A percentile compares a stretch with the other conserved stretches of the same genome.
These are phyloP conservation scores for Babyrousa celebensis DNA, from an alignment of 2,797 vertebrate genomes.

Conservation along the genomic window DNA sequence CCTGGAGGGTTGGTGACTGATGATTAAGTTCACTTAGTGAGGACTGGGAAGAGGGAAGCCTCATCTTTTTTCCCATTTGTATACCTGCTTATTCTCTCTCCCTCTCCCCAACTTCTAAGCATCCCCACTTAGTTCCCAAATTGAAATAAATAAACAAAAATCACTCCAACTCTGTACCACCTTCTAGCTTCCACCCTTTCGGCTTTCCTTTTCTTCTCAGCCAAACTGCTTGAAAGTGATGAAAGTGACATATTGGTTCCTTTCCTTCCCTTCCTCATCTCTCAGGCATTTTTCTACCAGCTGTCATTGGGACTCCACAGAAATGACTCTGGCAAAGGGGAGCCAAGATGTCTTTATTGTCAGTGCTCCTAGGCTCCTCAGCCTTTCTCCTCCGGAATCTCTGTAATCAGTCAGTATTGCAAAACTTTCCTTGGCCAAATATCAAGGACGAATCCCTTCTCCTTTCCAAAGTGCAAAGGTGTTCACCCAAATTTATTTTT, in stretches of 20 bases:
- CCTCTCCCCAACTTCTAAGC: neutral
- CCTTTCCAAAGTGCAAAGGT: neutral
- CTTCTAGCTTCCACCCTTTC: neutral
- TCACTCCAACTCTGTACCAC: neutral
- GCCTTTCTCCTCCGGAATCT: neutral
- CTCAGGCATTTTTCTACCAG: neutral
- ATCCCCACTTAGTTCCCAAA: conserved; percentile 28
- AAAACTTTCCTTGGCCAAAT: neutral
- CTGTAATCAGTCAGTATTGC: neutral
- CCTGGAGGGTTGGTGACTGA: rapidly evolving
- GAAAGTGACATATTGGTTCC: neutral
- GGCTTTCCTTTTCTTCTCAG: conserved; percentile 8
- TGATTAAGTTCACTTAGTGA: neutral
- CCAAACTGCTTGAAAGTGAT: neutral
- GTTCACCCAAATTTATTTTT: neutral
- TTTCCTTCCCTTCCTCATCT: neutral
- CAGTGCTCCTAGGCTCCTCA: neutral
- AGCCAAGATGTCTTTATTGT: neutral
- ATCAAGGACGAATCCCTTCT: neutral
- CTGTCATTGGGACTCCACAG: neutral
- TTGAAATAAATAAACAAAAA: conserved; percentile 28
- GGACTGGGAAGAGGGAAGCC: neutral
- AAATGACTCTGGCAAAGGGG: neutral
- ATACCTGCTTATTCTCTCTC: neutral
- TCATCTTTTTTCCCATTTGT: rapidly evolving